Percentiles rank a stretch among this genome's conserved stretches.
Evolutionary conservation across 2,113 vertebrate species (phyloP).

Genomic region (Athene noctua): DNA sequence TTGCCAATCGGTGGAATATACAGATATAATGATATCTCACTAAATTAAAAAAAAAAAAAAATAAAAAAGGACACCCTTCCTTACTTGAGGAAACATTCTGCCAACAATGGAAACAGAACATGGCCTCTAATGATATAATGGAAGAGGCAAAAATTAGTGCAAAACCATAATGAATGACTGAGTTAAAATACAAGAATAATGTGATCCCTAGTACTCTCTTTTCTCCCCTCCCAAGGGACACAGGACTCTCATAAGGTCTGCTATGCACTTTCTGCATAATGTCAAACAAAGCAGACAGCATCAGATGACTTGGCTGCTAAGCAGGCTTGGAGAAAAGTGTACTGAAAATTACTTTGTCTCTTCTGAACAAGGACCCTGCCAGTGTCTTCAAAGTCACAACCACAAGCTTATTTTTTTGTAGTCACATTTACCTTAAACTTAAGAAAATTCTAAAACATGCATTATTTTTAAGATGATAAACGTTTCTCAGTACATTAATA

Average conservation of each 20-base stretch:
- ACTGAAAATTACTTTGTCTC: not conserved
- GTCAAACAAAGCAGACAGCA: not conserved
- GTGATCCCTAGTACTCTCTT: not conserved
- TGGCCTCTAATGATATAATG: rapidly evolving
- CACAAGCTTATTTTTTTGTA: not conserved
- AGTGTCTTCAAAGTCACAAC: not conserved
- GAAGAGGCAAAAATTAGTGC: not conserved
- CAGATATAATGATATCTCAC: not conserved
- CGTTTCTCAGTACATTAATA: not conserved
- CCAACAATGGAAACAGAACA: not conserved
- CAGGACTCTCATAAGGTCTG: not conserved
- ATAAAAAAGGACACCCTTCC: not conserved
- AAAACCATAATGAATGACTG: not conserved
- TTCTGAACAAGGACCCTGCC: not conserved
- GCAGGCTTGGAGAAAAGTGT: not conserved
- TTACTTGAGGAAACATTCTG: not conserved
- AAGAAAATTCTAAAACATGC: not conserved
- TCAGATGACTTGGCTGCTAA: not conserved
- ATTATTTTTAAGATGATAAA: not conserved
- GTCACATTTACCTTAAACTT: not conserved
- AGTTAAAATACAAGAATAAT: not conserved
- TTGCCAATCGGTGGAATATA: not conserved
- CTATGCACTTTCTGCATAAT: not conserved
- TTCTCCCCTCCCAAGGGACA: not conserved
- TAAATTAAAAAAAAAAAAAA: not conserved